phyloP scores from a whole-genome alignment of 2,888 invertebrate genomes.

The Trichogramma evanescens region DNA sequence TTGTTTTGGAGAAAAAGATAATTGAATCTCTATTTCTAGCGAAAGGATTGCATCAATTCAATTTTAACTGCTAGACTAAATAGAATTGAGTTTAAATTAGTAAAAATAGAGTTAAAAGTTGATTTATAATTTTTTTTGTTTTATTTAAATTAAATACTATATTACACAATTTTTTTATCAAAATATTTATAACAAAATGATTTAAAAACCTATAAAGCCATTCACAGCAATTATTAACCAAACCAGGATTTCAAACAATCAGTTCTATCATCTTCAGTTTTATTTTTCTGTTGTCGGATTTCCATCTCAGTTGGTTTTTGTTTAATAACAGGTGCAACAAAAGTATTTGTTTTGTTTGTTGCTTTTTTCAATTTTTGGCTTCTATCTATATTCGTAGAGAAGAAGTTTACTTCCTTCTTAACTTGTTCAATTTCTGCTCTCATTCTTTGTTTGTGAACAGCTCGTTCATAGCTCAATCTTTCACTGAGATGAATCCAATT shows the following conservation, averaged over 20 bases:
- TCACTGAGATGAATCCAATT: slow-evolving; percentile 96
- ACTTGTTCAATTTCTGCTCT: slow-evolving; percentile 84
- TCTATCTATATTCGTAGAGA: slow-evolving; percentile 74
- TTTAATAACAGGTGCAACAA: slow-evolving; percentile 33
- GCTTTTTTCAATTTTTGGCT: slow-evolving; percentile 62
- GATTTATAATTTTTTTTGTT: too few species aligned
- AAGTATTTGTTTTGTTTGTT: slow-evolving; percentile 30
- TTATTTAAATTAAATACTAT: too few species aligned
- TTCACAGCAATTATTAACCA: slow-evolving; percentile 21
- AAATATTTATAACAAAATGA: too few species aligned
- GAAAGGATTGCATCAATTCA: too few species aligned
- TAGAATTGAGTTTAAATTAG: too few species aligned
- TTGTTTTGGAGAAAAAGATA: too few species aligned
- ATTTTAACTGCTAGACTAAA: too few species aligned
- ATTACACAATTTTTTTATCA: too few species aligned
- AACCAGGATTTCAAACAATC: slow-evolving; percentile 39
- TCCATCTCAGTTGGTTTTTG: slow-evolving; percentile 42
- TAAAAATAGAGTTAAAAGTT: too few species aligned
- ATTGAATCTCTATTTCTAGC: too few species aligned
- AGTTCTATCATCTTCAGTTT: slow-evolving; percentile 29
- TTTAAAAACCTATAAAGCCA: too few species aligned
- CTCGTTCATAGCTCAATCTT: slow-evolving; percentile 85
- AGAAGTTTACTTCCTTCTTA: slow-evolving; percentile 82
- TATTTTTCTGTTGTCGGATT: slow-evolving; percentile 34
- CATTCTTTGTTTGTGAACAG: slow-evolving; percentile 78